Percentiles rank a stretch among this genome's conserved stretches.
Conservation (phyloP, 1,140 invertebrate genomes). For the Drosophila dunni region DNA sequence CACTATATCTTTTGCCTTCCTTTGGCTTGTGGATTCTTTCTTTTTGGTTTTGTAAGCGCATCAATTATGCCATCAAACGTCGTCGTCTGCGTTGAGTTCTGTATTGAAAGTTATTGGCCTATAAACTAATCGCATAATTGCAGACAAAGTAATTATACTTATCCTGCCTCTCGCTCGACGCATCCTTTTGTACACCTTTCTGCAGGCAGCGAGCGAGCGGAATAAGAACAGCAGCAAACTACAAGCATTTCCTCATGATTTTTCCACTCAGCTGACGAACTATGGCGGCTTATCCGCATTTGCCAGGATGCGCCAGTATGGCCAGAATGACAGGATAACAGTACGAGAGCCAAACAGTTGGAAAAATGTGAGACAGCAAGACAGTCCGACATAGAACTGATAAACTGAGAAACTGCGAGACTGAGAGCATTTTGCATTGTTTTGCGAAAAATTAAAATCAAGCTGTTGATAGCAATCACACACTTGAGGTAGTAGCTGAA, state of each 20-base stretch:
- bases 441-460: conserved; percentile 75
- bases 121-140: conserved; percentile 83
- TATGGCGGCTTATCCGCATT: conserved; percentile 76
- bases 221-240: conserved; percentile 8
- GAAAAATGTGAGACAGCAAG: conserved; percentile 40
- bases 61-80: conserved; percentile 57
- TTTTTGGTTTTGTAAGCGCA: conserved; percentile 40
- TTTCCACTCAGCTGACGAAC: conserved; percentile 77
- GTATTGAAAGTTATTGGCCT: conserved; percentile 75
- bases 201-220: background rate
- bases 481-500: conserved; percentile 56
- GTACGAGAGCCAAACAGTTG: conserved; percentile 50
- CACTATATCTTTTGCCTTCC: background rate
- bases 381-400: conserved; percentile 21
- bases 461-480: conserved; percentile 82
- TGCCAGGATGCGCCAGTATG: conserved; percentile 36
- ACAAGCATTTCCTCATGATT: conserved; percentile 61
- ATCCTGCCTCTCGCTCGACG: conserved; percentile 35
- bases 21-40: background rate
- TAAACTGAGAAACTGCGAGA: background rate
- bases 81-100: conserved; percentile 11
- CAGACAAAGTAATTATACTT: conserved; percentile 76
- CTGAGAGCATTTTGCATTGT: conserved; percentile 34
- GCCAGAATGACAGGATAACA: background rate
- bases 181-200: conserved; percentile 38